phyloP scores from a whole-genome alignment of 2,113 vertebrate species.

The Typhlomys cinereus region DNA sequence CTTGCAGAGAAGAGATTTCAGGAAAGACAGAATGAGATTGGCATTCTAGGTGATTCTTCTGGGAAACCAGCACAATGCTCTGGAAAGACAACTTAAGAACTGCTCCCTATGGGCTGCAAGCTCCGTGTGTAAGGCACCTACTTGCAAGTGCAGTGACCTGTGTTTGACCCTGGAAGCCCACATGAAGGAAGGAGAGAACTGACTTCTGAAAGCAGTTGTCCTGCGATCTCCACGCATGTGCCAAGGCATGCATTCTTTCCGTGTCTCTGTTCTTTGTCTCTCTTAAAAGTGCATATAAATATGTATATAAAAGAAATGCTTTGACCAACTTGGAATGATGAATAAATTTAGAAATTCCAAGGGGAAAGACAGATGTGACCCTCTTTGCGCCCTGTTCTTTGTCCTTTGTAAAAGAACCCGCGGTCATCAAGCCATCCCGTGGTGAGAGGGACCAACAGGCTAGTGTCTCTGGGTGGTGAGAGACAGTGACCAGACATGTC shows the following conservation, averaged over 20 bases:
- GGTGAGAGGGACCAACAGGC: neutral
- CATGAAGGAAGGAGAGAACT: too few relatives aligned
- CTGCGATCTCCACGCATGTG: too few relatives aligned
- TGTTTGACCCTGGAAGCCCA: too few relatives aligned
- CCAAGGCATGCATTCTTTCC: too few relatives aligned
- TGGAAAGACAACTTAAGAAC: too few relatives aligned
- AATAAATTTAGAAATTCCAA: neutral
- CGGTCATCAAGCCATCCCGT: neutral
- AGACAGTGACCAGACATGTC: slow-evolving; percentile 64
- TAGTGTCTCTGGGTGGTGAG: neutral
- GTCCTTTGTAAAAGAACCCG: neutral
- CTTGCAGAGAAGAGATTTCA: neutral
- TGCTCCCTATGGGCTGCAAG: too few relatives aligned
- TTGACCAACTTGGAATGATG: neutral
- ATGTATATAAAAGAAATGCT: neutral
- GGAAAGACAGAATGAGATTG: neutral
- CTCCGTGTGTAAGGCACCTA: too few relatives aligned
- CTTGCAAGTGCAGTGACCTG: too few relatives aligned
- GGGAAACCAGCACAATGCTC: neutral
- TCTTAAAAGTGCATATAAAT: too few relatives aligned
- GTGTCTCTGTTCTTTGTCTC: too few relatives aligned
- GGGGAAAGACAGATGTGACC: neutral
- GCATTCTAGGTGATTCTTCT: neutral
- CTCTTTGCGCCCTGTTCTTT: neutral
- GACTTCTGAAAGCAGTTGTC: too few relatives aligned